Evolutionary conservation across 2,113 vertebrate genomes (phyloP), one percentile per base, ranked within the genome.

Genomic region (Aphelocoma coerulescens): DNA sequence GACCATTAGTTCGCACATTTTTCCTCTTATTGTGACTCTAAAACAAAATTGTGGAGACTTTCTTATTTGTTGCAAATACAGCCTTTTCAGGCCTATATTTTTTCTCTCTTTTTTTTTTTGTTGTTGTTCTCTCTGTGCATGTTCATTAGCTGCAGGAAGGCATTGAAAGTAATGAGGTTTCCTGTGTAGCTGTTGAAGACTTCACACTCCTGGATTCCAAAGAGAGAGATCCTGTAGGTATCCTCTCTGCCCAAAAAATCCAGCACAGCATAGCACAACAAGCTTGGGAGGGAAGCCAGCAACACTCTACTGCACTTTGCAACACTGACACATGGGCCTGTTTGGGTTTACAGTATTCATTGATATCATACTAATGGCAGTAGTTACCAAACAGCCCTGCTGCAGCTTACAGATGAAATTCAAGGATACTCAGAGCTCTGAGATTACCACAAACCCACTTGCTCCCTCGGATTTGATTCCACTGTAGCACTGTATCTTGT

Each of bases 1-100:
- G 58, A 73, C 12, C 13, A 2, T 0, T 52, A 41, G 4, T 39
- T 51, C 10, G 1, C 18, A 41, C 1, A 0, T 43, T 51, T 74
- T 87, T 82, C 55, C 22, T 62, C 10, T 71, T 18, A 37, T 33
- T 1, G 1, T 52, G 32, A 67, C 15, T 43, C 13, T 66, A n/a
- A 55, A 76, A 35, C 3, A 74, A 67, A 37, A 14, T 46, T 72
- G 4, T 57, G n/a, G 4, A 20, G 3, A 9, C 16, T 26, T 86
- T 71, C 23, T 67, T 57, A 15, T 33, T 75, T 87, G 26, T 32
- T 57, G 17, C n/a, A 85, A 73, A 61, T 85, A 57, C 0, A 0
- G 11, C 13, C 7, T 76, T 72, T 13, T 57, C 30, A 63, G 11
- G 7, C 44, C 12, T 41, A 4, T 18, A 3, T 59, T 9, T 55